Base-by-base conservation (phyloP, 2,113 vertebrate species). In the Corapipo altera region DNA sequence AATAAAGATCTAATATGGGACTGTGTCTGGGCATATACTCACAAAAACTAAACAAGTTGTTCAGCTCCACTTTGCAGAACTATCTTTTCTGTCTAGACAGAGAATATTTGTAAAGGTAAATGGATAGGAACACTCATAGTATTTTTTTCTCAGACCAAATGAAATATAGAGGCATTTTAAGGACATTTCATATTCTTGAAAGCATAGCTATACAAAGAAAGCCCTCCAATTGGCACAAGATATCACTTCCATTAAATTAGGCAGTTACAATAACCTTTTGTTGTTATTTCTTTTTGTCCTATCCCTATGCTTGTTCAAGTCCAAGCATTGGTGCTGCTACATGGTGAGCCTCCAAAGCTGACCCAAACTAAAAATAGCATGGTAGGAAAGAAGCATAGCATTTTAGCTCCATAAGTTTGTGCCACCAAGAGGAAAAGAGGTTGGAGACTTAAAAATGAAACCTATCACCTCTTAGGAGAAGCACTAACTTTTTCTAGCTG, bases 1-100 rank as follows among this genome's bases (percentile, higher is more conserved):
- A 86, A 92, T 81, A 84, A 91, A 91, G 89, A 74, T 89, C 91
- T 97, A 62, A 82, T 95, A 81, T 77, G 17, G 24, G 83, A 71
- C 83, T 80, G 51, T 89, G 52, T 62, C 79, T 91, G 65, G 65
- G 55, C 76, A 74, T 66, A 81, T 64, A 59, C 32, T 93, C 83
- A 75, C 51, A 81, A 86, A 86, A 93, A 39, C 35, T 17, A 48
- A 92, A 35, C 16, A 51, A 55, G 30, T 64, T 79, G 22, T 39
- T 93, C 67, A 71, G 55, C 37, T 85, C 30, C 27, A 19, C 64
- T 93, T 89, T 90, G 17, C 24, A 41, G 30, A 22, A 51, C 39
- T 83, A 5, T 35, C 2, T 6, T 73, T 85, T 90, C 46, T 88
- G 32, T 74, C 46, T 64, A 55, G 32, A 35, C 16, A 83, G 64